phyloP scores from a whole-genome alignment of 2,888 invertebrate genomes.

The Taenaris catops region DNA sequence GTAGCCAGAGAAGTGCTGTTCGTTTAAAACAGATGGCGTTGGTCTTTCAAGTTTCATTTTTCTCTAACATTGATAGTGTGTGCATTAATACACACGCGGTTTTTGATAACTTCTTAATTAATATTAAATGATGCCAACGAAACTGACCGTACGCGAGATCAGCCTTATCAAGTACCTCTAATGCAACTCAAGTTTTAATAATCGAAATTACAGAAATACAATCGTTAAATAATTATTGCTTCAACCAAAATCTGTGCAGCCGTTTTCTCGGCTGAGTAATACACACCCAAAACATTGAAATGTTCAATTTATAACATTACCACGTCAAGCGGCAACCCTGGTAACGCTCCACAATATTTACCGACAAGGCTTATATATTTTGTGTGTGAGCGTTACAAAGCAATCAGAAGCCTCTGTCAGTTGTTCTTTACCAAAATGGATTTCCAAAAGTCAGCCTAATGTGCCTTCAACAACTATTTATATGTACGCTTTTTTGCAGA shows the following conservation, averaged over 20 bases:
- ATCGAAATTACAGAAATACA: neutral
- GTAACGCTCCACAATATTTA: constrained; percentile 1
- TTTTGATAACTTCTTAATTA: too few species aligned
- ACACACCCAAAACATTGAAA: too few species aligned
- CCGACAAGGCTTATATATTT: constrained; percentile 10
- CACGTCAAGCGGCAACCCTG: constrained; percentile 1
- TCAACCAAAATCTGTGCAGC: too few species aligned
- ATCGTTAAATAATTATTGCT: neutral
- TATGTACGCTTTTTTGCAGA: constrained; percentile 4
- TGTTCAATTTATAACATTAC: too few species aligned
- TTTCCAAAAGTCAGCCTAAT: constrained; percentile 7
- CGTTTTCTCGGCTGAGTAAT: too few species aligned
- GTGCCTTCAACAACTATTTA: constrained; percentile 1
- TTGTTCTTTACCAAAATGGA: constrained; percentile 9
- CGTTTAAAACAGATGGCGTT: too few species aligned
- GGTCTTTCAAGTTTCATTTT: too few species aligned
- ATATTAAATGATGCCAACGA: too few species aligned
- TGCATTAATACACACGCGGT: too few species aligned
- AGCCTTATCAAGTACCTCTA: neutral
- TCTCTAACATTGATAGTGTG: too few species aligned
- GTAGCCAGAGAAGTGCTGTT: too few species aligned
- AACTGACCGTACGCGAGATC: too few species aligned
- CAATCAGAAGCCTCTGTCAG: constrained; percentile 13
- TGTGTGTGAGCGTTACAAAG: constrained; percentile 11
- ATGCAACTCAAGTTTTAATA: neutral